Base-by-base conservation (phyloP, 2,797 vertebrate genomes). In the Rhynchonycteris naso region DNA sequence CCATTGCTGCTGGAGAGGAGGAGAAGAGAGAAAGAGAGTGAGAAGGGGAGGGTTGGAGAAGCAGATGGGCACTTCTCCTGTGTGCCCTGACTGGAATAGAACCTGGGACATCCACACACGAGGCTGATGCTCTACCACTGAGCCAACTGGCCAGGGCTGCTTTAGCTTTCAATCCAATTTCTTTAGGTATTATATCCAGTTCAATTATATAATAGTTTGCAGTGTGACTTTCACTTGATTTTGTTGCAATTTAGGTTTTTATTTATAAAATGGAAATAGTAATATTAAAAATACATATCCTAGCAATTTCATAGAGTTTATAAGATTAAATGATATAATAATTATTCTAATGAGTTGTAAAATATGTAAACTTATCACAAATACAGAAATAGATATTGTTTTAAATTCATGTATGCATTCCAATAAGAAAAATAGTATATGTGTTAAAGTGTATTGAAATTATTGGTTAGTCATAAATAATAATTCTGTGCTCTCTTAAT, bases 331-430 rank as follows among this genome's bases (percentile, higher is more conserved):
- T 71, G 16, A 81, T 75, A 63, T 58, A 80, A 86, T 22, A 90
- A 80, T 61, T 47, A 92, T 74, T 88, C 28, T 80, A 92, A 87
- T 88, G 66, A 61, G 85, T 88, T 81, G 0, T 87, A 92, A 84
- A 54, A 4, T 19, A 15, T 61, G 7, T 35, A 66, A 52, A 81
- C 71, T 58, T 79, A 63, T 63, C 50, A 63, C 28, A 89, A 76
- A 56, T 78, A 0, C 19, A 68, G 21, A 93, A 66, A 72, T 66
- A 59, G 16, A 24, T 16, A 22, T 63, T 88, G 14, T 80, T 83
- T 94, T 59, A 82, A 82, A 93, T 58, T 87, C 4, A 68, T 89
- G 80, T 68, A 89, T 35, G 2, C 10, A 33, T 81, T 52, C n/a
- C 24, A 47, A 14, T 50, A 82, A 85, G n/a, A 91, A 94, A 88